A percentile compares a stretch with the other conserved stretches of the same genome.
Evolutionary conservation across 1,140 invertebrate species (phyloP).

Genomic region (Stegodyphus dumicola): DNA sequence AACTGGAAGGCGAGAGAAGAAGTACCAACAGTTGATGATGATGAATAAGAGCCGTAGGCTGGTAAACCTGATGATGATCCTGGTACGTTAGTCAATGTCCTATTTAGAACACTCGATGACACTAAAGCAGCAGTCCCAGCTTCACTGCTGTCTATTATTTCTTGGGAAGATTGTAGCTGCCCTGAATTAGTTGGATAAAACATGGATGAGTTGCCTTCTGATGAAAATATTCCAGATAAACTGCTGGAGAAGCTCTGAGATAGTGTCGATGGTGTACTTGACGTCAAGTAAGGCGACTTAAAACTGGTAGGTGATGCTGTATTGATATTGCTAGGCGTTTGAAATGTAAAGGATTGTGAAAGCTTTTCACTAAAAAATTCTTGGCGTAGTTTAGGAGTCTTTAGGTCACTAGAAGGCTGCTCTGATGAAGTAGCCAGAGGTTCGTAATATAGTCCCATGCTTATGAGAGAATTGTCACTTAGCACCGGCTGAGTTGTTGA

Average conservation of each 20-base stretch:
- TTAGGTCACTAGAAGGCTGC: constrained; percentile 15
- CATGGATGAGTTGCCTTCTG: not conserved
- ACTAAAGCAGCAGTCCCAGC: constrained; percentile 34
- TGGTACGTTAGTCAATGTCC: not conserved
- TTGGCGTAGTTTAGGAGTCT: not conserved
- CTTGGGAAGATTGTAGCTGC: not conserved
- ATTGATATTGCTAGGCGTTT: constrained; percentile 4
- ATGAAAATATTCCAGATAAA: not conserved
- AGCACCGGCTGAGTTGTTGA: constrained; percentile 8
- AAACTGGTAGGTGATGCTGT: not conserved
- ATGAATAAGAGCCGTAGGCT: not conserved
- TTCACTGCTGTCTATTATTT: constrained; percentile 30
- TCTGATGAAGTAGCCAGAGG: not conserved
- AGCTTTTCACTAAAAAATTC: constrained; percentile 16
- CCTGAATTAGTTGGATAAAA: not conserved
- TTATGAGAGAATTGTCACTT: not conserved
- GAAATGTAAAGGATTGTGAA: not conserved
- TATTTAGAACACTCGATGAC: constrained; percentile 30
- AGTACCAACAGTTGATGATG: not conserved
- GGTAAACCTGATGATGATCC: not conserved
- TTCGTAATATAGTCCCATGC: constrained; percentile 25
- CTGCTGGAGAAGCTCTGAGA: constrained; percentile 1
- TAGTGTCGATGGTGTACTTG: constrained; percentile 7
- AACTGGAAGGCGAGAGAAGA: constrained; percentile 8
- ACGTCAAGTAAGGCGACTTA: not conserved